Evolutionary conservation across 2,113 vertebrate species (phyloP), one percentile per base, ranked within the genome.

Genomic region (Microtus ochrogaster): DNA sequence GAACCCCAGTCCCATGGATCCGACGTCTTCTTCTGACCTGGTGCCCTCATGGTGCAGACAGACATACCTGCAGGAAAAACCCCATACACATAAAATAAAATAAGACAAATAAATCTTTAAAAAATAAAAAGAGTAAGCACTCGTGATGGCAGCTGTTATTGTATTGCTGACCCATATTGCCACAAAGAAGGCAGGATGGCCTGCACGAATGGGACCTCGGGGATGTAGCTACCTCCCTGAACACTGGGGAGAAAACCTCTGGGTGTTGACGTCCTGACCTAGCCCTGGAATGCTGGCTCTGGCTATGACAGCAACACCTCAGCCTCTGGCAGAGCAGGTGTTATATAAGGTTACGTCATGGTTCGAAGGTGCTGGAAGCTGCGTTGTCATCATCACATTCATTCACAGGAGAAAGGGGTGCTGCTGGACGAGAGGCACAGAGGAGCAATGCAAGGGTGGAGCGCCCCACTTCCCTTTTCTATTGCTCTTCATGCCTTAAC

Each of bases 381-480:
- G 95, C 94, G 85, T 81, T 96, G 91, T 97, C 83, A 73, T 97
- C 83, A 74, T 85, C 89, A 79, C 72, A 21, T 61, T 33, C 30
- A 30, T 61, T 92, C 94, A 76, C 77, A 87, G 7, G n/a, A 77
- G 89, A 91, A 95, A 82, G 4, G 39, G 76, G 76, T 84, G 88
- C n/a, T 72, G 90, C 85, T 83, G 58, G 55, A 41, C 17, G 13
- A 74, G 90, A 93, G 61, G 61, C 87, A 4, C 4, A 0, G 70
- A 78, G 55, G 12, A 61, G 85, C 44, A 61, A 19, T 21, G 3
- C 13, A 13, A 77, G 77, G 91, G n/a, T 33, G 36, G 77, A 63
- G 65, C 44, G 28, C 33, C 70, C 30, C 58, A 4, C 61, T 47
- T 86, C 61, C 61, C 28, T 30, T 65, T 68, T 33, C 79, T n/a